A percentile compares a stretch with the other conserved stretches of the same genome.
Evolutionary conservation across 2,797 vertebrate genomes (phyloP).

Genomic region (Galagoides demidoff): DNA sequence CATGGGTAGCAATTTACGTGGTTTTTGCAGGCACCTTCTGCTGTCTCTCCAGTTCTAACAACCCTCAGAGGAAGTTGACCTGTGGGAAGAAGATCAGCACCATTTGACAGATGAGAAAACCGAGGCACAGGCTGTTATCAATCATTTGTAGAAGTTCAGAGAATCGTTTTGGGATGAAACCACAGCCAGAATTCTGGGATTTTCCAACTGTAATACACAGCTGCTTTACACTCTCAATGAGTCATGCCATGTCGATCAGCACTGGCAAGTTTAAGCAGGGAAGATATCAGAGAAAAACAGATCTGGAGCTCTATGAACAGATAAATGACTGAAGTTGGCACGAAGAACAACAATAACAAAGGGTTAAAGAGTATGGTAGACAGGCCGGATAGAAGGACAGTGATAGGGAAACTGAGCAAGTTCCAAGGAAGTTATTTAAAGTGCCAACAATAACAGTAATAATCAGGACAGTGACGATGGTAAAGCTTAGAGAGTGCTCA

Average conservation of each 20-base stretch:
- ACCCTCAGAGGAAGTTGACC: background rate
- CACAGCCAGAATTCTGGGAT: background rate
- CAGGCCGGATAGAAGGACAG: background rate
- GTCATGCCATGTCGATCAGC: background rate
- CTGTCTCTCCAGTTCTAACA: background rate
- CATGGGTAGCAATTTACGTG: background rate
- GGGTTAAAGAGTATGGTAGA: background rate
- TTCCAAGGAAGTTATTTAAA: background rate
- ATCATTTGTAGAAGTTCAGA: background rate
- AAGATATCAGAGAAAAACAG: slow-evolving; percentile 51
- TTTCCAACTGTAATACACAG: background rate
- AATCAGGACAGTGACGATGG: background rate
- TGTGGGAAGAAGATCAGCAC: background rate
- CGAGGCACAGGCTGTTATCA: background rate
- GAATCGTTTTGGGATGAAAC: background rate
- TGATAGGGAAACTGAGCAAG: background rate
- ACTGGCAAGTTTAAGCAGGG: slow-evolving; percentile 38
- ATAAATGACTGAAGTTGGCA: background rate
- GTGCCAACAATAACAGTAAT: background rate
- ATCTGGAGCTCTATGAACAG: slow-evolving; percentile 56
- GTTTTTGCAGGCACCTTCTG: background rate
- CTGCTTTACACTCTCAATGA: slow-evolving; percentile 26
- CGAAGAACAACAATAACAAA: background rate
- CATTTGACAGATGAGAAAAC: slow-evolving; percentile 47
- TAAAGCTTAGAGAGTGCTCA: background rate